Base-by-base conservation (phyloP, 2,888 invertebrate genomes). In the Catocala fraxini region DNA sequence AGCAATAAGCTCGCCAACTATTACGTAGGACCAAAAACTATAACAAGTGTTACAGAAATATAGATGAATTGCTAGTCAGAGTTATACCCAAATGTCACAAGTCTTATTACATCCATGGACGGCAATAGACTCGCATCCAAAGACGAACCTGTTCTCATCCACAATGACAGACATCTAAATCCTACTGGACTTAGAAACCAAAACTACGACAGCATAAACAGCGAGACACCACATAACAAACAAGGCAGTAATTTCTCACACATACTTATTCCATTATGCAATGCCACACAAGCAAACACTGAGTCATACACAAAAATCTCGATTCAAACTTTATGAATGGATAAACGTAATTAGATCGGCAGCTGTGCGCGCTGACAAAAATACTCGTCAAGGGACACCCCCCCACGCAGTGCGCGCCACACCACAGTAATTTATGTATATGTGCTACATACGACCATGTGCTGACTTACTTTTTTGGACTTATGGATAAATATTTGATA, bases 311-410 rank as follows among this genome's bases (percentile, higher is more conserved):
- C 51, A 43, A 47, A 48, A 56, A 65, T 52, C 56, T 56, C 39
- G 49, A 51, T 54, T 41, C 25, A 53, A 63, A 51, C 33, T 65
- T 68, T 25, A 75, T 77, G 75, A 77, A 77, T 77, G 76, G 52
- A 63, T 34, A 33, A 61, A 46, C 59, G 52, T 56, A 75, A 65
- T 70, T 68, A 69, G 69, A 69, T 55, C 68, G 60, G 65, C 75
- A 77, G 75, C 75, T 77, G 78, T 71, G 64, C 48, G 60, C 56
- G 60, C 56, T 56, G 62, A 75, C 76, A 11, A 70, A 70, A 75
- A 75, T 77, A 78, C 63, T 53, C 56, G 15, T 43, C 60, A 65
- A 57, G 68, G 65, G 79, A 73, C 76, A 66, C 78, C 76, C 77
- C 65, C 73, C 39, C 41, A 34, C 42, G 42, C 56, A 41, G 49